Evolutionary conservation across 2,888 invertebrate species (phyloP).

Genomic region (Colostygia pectinataria): DNA sequence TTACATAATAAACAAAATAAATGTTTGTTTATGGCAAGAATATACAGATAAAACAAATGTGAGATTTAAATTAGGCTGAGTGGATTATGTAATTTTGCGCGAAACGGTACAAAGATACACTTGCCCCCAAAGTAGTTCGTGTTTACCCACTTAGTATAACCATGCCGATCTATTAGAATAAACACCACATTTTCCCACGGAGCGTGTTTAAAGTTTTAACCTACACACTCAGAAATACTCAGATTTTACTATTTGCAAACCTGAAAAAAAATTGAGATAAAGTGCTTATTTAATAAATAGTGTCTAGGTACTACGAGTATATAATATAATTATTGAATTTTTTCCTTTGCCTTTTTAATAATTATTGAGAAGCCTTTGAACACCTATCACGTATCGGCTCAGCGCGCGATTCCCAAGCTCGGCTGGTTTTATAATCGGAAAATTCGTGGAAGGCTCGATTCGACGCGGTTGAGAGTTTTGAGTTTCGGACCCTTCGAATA

Average conservation of each 20-base stretch:
- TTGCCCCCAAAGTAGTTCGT: conserved; percentile 31
- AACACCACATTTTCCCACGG: conserved; percentile 27
- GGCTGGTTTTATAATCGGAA: conserved; percentile 66
- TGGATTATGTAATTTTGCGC: conserved; percentile 26
- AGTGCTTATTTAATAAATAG: too few relatives aligned
- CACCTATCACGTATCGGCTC: conserved; percentile 54
- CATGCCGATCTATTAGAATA: conserved; percentile 23
- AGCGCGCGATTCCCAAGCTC: conserved; percentile 52
- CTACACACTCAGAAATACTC: too few relatives aligned
- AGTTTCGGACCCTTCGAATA: conserved; percentile 28
- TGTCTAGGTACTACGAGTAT: neutral
- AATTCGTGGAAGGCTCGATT: conserved; percentile 67
- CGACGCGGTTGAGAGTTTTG: conserved; percentile 33
- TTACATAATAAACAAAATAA: too few relatives aligned
- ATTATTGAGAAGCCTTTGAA: conserved; percentile 51
- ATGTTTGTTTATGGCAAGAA: too few relatives aligned
- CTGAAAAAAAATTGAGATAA: too few relatives aligned
- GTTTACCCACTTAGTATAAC: conserved; percentile 22
- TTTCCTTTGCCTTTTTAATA: conserved; percentile 3
- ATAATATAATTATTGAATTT: neutral
- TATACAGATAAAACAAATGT: neutral
- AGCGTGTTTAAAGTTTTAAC: conserved; percentile 9
- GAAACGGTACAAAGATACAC: conserved; percentile 40
- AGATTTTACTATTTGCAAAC: too few relatives aligned
- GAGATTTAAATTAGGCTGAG: neutral